These are phyloP conservation scores for Burhinus bistriatus DNA, from an alignment of 2,113 vertebrate genomes.

Conservation along the genomic window DNA sequence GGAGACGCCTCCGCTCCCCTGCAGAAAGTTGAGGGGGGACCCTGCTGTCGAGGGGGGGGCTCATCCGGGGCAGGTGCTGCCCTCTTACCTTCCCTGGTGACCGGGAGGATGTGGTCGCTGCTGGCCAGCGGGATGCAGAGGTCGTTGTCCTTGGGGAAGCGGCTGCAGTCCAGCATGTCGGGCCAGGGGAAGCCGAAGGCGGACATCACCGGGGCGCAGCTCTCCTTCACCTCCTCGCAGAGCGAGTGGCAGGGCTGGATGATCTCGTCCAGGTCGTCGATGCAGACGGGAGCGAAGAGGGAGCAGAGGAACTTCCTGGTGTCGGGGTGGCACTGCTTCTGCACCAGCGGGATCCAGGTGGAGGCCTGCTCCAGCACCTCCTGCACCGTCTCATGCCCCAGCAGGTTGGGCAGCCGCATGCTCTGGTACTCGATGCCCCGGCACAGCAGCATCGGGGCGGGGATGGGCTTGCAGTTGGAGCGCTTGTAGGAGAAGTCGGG, in stretches of 20 bases:
- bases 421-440: conserved; percentile 93
- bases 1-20: neutral
- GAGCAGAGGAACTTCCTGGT: conserved; percentile 98
- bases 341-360: conserved; percentile 95
- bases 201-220: conserved; percentile 95
- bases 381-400: conserved; percentile 95
- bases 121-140: conserved; percentile 92
- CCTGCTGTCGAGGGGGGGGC: neutral
- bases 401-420: conserved; percentile 96
- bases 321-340: conserved; percentile 95
- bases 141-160: conserved; percentile 93
- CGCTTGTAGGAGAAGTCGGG: conserved; percentile 87
- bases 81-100: conserved; percentile 84
- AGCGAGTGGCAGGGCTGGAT: conserved; percentile 95
- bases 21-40: neutral
- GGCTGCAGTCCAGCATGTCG: conserved; percentile 92
- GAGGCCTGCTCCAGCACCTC: conserved; percentile 95
- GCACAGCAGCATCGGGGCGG: conserved; percentile 87
- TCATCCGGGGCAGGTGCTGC: neutral
- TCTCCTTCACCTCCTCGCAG: conserved; percentile 88
- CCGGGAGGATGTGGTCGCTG: conserved; percentile 79
- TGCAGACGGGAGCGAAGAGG: conserved; percentile 94
- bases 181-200: conserved; percentile 98
- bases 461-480: conserved; percentile 92
- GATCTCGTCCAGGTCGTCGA: conserved; percentile 92